A percentile compares a stretch with the other conserved stretches of the same genome.
Conservation (phyloP, 2,113 vertebrate species). For the Crocuta crocuta region DNA sequence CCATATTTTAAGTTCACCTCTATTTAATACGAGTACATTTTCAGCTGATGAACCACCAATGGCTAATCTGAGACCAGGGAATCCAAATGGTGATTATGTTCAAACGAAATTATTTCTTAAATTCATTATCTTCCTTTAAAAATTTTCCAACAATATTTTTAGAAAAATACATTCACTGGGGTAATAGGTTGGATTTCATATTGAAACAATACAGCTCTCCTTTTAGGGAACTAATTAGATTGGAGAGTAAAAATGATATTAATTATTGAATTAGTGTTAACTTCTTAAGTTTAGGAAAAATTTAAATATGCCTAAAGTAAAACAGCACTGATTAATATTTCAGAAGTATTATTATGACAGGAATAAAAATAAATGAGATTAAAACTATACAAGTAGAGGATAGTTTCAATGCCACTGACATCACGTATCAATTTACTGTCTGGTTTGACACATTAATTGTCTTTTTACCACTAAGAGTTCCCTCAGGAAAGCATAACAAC, state of each 20-base stretch:
- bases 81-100: constrained; percentile 80
- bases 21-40: constrained; percentile 66
- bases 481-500: constrained; percentile 72
- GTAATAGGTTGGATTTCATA: constrained; percentile 69
- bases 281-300: constrained; percentile 62
- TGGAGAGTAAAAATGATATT: constrained; percentile 65
- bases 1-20: background rate
- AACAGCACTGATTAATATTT: constrained; percentile 66
- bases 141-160: constrained; percentile 46
- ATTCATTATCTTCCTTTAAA: constrained; percentile 53
- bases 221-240: constrained; percentile 72
- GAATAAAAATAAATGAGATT: constrained; percentile 60
- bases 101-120: constrained; percentile 70
- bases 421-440: constrained; percentile 74
- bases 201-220: constrained; percentile 53
- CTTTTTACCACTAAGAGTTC: constrained; percentile 74
- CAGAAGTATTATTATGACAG: constrained; percentile 42
- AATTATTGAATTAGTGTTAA: constrained; percentile 69
- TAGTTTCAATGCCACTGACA: constrained; percentile 77
- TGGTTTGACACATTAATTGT: constrained; percentile 71
- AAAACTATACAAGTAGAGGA: constrained; percentile 53
- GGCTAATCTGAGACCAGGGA: constrained; percentile 72
- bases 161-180: constrained; percentile 59
- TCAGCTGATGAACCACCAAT: constrained; percentile 67
- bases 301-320: constrained; percentile 60